A percentile compares a stretch with the other conserved stretches of the same genome.
phyloP scores from a whole-genome alignment of 2,113 vertebrate species.

The Carlito syrichta region DNA sequence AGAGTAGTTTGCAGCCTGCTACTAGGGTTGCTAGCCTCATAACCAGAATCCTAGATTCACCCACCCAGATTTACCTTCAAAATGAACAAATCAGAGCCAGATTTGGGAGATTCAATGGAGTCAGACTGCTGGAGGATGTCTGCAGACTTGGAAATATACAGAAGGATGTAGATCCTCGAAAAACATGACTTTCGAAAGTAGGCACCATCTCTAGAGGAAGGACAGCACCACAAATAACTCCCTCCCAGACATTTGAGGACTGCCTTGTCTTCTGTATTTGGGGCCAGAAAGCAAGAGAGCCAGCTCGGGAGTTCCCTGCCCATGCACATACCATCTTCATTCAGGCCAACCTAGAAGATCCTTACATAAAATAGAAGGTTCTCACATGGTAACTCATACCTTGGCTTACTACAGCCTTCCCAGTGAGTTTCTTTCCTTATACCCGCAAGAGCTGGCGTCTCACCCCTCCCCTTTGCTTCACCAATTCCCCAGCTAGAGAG shows the following conservation, averaged over 20 bases:
- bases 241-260: background rate
- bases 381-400: background rate
- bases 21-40: background rate
- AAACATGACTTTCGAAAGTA: background rate
- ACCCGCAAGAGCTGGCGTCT: background rate
- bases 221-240: constrained; percentile 46
- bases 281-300: background rate
- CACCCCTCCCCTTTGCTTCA: background rate
- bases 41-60: background rate
- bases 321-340: background rate
- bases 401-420: background rate
- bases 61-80: background rate
- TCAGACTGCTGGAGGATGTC: background rate
- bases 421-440: background rate
- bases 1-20: background rate
- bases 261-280: background rate
- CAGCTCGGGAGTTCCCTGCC: background rate
- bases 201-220: background rate
- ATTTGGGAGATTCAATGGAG: background rate
- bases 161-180: background rate
- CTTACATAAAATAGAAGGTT: background rate
- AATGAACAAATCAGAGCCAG: background rate
- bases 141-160: background rate
- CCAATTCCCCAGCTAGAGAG: background rate
- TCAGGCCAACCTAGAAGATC: background rate